Evolutionary conservation across 2,113 vertebrate genomes (phyloP), one percentile per base, ranked within the genome.

Genomic region (Callocephalon fimbriatum): DNA sequence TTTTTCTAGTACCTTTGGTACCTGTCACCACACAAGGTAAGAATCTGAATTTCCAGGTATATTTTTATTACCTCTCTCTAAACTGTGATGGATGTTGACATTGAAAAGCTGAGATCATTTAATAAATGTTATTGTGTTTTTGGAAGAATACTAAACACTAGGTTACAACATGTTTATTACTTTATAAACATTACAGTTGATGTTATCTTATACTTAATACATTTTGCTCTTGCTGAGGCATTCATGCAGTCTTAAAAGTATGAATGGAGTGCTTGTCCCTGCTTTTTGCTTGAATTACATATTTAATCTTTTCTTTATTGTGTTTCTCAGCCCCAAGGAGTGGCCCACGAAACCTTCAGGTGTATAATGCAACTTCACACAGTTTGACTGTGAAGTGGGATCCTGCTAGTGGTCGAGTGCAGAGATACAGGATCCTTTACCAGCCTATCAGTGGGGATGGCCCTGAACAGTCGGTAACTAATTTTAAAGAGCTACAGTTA

Each of bases 341-440:
- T 85, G 98, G 99, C 14, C 99, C 99, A 37, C 97, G 98, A 44
- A 99, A 99, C 95, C 96, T 99, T 84, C 98, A 98, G 84, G 99
- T 99, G 19, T 99, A 99, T 93, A 99, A 99, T 37, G 99, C 99
- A 85, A 99, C 99, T 67, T 98, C 98, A 35, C 98, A 98, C 92
- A 97, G 99, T 50, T 96, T 99, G 95, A 98, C 99, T 2, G 98
- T 99, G 31, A 99, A 99, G 96, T 99, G 99, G 99, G 99, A 99
- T 66, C 97, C 98, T 7, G 99, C 99, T 54, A 98, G 98, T 11
- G 99, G 99, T 8, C 97, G 98, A 18, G 99, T 99, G 72, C 98
- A 99, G 97, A 99, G 98, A 96, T 99, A 99, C 97, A 98, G 97
- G 95, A 97, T 99, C 93, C 97, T 95, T 25, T 99, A 99, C 81